phyloP scores from a whole-genome alignment of 53 echinoderm and acorn worm species.

The Paracentrotus lividus region DNA sequence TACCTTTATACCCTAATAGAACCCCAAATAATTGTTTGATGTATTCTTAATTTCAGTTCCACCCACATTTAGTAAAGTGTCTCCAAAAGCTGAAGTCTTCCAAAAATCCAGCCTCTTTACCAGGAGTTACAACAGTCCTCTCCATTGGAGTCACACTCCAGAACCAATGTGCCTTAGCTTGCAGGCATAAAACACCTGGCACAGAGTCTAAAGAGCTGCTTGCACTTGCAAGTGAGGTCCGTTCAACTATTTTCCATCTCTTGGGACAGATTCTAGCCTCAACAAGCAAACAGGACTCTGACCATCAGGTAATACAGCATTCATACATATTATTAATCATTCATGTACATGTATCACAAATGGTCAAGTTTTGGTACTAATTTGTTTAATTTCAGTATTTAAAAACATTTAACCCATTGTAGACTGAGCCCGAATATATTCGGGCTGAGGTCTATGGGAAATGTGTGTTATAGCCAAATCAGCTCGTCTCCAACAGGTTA shows the following conservation, averaged over 20 bases:
- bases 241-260: constrained; percentile 19
- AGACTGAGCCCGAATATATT: too few species aligned
- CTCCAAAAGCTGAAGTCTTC: constrained; percentile 13
- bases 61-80: constrained; percentile 10
- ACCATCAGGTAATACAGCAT: constrained; percentile 46
- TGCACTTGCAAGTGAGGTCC: neutral
- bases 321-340: too few species aligned
- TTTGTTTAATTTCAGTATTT: too few species aligned
- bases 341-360: too few species aligned
- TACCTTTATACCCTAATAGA: too few species aligned
- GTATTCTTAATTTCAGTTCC: neutral
- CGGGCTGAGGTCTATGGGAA: too few species aligned
- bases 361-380: too few species aligned
- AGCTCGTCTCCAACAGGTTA: too few species aligned
- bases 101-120: constrained; percentile 2
- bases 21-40: too few species aligned
- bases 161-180: constrained; percentile 23
- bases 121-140: constrained; percentile 44
- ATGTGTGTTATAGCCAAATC: too few species aligned
- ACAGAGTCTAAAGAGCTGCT: constrained; percentile 46
- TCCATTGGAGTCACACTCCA: constrained; percentile 45
- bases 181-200: constrained; percentile 17
- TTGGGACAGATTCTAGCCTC: neutral
- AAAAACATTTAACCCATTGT: too few species aligned
- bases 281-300: neutral